A percentile compares a stretch with the other conserved stretches of the same genome.
Conservation (phyloP, 2,797 vertebrate species). For the Eptatretus atami region DNA sequence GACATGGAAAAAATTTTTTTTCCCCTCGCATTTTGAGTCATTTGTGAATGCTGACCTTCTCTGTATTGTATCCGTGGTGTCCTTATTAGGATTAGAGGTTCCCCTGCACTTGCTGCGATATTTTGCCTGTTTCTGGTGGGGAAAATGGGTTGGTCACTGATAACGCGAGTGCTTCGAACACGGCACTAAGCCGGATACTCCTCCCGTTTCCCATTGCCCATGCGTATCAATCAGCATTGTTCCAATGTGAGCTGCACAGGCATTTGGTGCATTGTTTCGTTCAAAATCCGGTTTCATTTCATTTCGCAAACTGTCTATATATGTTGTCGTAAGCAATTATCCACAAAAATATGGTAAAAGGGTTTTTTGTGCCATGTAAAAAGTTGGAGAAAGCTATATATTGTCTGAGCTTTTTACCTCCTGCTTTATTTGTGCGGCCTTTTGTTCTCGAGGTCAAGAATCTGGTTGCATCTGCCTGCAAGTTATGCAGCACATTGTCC, state of each 20-base stretch:
- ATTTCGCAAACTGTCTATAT: too few species aligned
- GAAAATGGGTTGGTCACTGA: slow-evolving; percentile 87
- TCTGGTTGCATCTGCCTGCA: slow-evolving; percentile 94
- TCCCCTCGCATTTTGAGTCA: too few species aligned
- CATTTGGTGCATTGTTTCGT: too few species aligned
- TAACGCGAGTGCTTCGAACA: slow-evolving; percentile 96
- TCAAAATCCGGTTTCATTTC: too few species aligned
- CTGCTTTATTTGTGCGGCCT: slow-evolving; percentile 9
- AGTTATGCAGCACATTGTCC: slow-evolving; percentile 97
- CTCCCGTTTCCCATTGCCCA: slow-evolving; percentile 81
- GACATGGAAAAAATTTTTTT: too few species aligned
- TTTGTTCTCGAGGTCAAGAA: slow-evolving; percentile 33
- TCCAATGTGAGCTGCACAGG: slow-evolving; percentile 45
- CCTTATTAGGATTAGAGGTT: slow-evolving; percentile 60
- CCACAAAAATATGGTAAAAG: too few species aligned
- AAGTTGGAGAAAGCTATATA: too few species aligned
- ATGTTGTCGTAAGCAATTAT: too few species aligned
- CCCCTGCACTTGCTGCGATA: slow-evolving; percentile 86
- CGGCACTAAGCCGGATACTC: slow-evolving; percentile 51
- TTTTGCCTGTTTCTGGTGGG: slow-evolving; percentile 77
- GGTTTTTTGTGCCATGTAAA: too few species aligned
- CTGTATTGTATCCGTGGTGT: background rate
- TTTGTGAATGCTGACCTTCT: too few species aligned
- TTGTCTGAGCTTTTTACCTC: background rate
- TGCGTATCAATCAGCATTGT: slow-evolving; percentile 93